Evolutionary conservation across 2,888 invertebrate genomes (phyloP).

Genomic region (Notodonta ziczac): DNA sequence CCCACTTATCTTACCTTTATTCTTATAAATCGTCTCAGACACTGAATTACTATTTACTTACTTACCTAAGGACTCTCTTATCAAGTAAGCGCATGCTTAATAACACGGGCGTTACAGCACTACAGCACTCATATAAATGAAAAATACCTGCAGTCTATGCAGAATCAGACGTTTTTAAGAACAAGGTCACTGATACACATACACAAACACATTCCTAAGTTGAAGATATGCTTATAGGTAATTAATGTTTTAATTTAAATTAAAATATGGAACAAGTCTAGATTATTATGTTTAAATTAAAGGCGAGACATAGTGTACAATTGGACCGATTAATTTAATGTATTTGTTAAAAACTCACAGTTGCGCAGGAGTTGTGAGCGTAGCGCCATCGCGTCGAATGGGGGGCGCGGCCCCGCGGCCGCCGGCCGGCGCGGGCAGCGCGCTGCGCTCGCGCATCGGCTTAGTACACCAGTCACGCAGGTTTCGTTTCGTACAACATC

Average conservation of each 20-base stretch:
- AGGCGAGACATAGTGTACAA: slow-evolving; percentile 1
- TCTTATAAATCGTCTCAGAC: too few relatives aligned
- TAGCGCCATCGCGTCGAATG: slow-evolving; percentile 76
- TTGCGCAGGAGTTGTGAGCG: slow-evolving; percentile 77
- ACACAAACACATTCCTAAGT: slow-evolving; percentile 6
- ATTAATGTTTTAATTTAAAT: background rate
- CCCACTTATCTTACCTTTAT: too few relatives aligned
- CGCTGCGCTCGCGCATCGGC: slow-evolving; percentile 36
- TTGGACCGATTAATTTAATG: background rate
- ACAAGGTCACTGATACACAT: slow-evolving; percentile 7
- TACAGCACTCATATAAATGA: background rate
- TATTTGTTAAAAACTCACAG: slow-evolving; percentile 53
- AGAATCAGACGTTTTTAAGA: background rate
- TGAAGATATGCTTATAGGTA: too few relatives aligned
- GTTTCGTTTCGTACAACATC: slow-evolving; percentile 49
- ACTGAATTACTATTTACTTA: too few relatives aligned
- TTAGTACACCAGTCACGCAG: slow-evolving; percentile 69
- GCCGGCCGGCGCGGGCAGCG: slow-evolving; percentile 36
- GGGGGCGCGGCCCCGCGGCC: slow-evolving; percentile 54
- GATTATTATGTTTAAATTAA: slow-evolving; percentile 4
- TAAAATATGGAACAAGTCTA: background rate
- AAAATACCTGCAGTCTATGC: background rate
- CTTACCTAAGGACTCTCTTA: background rate
- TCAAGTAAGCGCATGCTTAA: background rate
- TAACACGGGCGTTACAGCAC: background rate